A percentile compares a stretch with the other conserved stretches of the same genome.
Evolutionary conservation across 2,797 vertebrate species (phyloP).

Genomic region (Chaetodon trifasciatus): DNA sequence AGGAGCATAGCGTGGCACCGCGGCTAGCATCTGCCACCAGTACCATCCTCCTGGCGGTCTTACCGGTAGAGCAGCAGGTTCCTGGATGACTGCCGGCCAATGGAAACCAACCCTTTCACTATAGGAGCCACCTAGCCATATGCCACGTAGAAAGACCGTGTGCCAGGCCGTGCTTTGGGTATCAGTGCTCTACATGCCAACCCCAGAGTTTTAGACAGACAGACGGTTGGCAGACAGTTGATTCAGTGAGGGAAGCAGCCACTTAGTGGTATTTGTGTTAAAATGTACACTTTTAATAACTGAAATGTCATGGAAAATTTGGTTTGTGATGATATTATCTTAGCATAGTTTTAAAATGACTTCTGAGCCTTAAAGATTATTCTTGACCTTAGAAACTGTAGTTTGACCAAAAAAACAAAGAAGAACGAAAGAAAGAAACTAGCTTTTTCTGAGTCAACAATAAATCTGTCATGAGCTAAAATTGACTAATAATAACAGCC

Average conservation of each 20-base stretch:
- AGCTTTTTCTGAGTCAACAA: neutral
- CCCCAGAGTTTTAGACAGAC: slow-evolving; percentile 50
- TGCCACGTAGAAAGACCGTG: slow-evolving; percentile 57
- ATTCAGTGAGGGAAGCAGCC: slow-evolving; percentile 9
- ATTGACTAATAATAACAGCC: neutral
- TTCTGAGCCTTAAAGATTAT: neutral
- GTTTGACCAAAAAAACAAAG: neutral
- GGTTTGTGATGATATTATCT: neutral
- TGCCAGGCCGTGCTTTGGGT: slow-evolving; percentile 59
- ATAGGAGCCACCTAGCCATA: slow-evolving; percentile 70
- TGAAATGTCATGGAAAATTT: neutral
- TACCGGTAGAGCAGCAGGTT: slow-evolving; percentile 69
- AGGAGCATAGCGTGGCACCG: slow-evolving; percentile 59
- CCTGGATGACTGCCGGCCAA: slow-evolving; percentile 67
- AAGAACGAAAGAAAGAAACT: too few species aligned
- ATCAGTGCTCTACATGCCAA: slow-evolving; percentile 43
- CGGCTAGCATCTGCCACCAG: slow-evolving; percentile 77
- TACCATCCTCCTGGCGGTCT: slow-evolving; percentile 54
- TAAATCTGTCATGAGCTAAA: neutral
- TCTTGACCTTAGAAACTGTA: neutral
- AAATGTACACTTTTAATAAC: neutral
- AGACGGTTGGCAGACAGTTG: slow-evolving; percentile 18
- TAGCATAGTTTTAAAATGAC: neutral
- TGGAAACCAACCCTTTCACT: slow-evolving; percentile 61
- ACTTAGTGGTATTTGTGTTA: neutral